Percentiles rank a stretch among this genome's conserved stretches.
These are phyloP conservation scores for Brienomyrus longianalis DNA, from an alignment of 2,113 vertebrate genomes.

Conservation along the genomic window DNA sequence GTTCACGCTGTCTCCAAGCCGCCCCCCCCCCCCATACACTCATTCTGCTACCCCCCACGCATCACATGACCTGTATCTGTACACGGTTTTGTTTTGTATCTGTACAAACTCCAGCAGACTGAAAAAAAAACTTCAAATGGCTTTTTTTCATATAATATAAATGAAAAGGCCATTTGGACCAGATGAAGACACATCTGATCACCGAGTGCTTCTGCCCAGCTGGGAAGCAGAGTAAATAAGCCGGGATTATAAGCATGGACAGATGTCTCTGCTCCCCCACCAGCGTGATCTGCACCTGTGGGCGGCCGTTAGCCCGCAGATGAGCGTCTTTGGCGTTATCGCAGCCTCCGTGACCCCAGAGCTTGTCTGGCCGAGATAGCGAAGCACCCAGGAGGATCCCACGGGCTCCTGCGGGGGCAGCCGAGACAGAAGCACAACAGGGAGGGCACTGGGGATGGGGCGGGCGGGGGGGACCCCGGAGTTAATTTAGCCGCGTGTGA, in stretches of 20 bases:
- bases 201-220: constrained; percentile 31
- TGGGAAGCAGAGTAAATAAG: constrained; percentile 35
- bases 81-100: neutral
- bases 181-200: constrained; percentile 42
- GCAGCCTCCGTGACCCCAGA: constrained; percentile 47
- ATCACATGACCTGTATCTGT: neutral
- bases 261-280: constrained; percentile 30
- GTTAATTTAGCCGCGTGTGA: neutral
- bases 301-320: constrained; percentile 45
- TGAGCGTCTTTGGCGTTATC: constrained; percentile 35
- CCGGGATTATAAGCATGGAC: constrained; percentile 31
- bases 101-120: neutral
- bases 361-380: constrained; percentile 33
- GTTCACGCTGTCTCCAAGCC: neutral
- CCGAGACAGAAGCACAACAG: neutral
- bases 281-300: neutral
- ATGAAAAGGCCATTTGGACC: neutral
- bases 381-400: constrained; percentile 31
- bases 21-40: neutral
- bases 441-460: neutral
- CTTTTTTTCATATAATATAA: neutral
- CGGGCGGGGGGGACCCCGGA: neutral
- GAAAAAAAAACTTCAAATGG: neutral
- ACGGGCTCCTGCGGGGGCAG: neutral
- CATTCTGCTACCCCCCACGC: neutral